These are phyloP conservation scores for Meliscaeva auricollis DNA, from an alignment of 2,888 invertebrate genomes.

Conservation along the genomic window DNA sequence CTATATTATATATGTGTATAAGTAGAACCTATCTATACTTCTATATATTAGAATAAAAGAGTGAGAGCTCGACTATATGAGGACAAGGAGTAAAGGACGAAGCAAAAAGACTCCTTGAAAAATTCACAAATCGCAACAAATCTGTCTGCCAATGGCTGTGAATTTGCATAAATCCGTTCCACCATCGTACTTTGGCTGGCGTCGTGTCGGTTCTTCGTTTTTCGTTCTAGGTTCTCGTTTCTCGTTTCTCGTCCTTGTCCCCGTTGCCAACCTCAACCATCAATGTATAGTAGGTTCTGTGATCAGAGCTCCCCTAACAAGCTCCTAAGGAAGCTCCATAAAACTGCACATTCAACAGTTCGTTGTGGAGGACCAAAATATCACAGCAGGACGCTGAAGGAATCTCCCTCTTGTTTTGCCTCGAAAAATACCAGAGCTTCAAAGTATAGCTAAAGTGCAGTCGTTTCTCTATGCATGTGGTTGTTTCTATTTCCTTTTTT, in stretches of 20 bases:
- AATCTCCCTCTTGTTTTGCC: slow-evolving; percentile 29
- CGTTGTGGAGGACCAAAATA: slow-evolving; percentile 68
- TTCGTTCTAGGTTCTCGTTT: not conserved
- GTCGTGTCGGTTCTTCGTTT: slow-evolving; percentile 24
- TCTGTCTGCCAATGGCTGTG: slow-evolving; percentile 76
- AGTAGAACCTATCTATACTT: not conserved
- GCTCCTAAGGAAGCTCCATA: slow-evolving; percentile 69
- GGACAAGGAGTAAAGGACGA: slow-evolving; percentile 12
- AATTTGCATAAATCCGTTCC: slow-evolving; percentile 77
- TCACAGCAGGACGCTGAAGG: slow-evolving; percentile 63
- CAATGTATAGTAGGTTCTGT: not conserved
- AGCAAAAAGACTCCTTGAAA: slow-evolving; percentile 71
- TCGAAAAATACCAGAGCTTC: slow-evolving; percentile 3
- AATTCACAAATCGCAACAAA: slow-evolving; percentile 78
- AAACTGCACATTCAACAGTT: slow-evolving; percentile 76
- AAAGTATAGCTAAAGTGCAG: slow-evolving; percentile 50
- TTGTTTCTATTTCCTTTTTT: slow-evolving; percentile 1
- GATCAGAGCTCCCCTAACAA: slow-evolving; percentile 33
- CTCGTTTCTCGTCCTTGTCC: slow-evolving; percentile 1
- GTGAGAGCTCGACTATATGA: slow-evolving; percentile 2
- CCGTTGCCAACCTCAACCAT: not conserved
- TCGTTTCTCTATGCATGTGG: slow-evolving; percentile 48
- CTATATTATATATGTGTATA: too few species aligned
- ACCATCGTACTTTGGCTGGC: slow-evolving; percentile 37
- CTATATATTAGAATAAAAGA: slow-evolving; percentile 9